Evolutionary conservation across 2,888 invertebrate species (phyloP), one percentile per base, ranked within the genome.

Genomic region (Monopis laevigella): DNA sequence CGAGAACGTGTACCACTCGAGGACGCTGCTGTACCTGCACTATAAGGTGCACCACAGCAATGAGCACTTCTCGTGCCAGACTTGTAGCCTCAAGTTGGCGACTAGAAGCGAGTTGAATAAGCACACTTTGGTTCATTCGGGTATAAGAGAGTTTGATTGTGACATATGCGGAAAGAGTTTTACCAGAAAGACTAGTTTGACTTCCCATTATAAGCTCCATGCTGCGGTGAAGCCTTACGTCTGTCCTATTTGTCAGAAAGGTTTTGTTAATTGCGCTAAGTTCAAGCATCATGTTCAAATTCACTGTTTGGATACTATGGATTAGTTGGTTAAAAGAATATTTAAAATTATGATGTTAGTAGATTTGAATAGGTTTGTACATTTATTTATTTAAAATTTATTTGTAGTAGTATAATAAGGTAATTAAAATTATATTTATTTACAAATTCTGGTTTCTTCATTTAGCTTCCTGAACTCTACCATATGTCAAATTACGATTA

Each of bases 111-210:
- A 52, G 6, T 48, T 74, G 27, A 64, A 72, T 2, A 66, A 82
- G 1, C 84, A 84, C 44, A 63, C 59, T 38, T 56, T 74, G 1
- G 68, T 67, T 1, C 84, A 84, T 49, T 78, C 82, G 1, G 70
- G 75, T 2, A 82, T 81, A 42, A 83, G 78, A 44, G 54, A 57
- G 1, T 72, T 63, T 26, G 55, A 63, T 29, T 84, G 84, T 45
- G 51, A 56, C 1, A 53, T 80, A 1, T 85, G 84, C 47, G 55
- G 58, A 1, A 84, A 84, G 47, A 52, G 64, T 1, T 84, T 84
- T 44, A 65, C 75, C 12, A 70, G 80, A n/a, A 69, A 67, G 5
- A 80, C 75, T 41, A 70, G 71, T 1, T 50, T 84, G 2, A 63
- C 16, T 7, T 50, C 64, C 6, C 70, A 70, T 45, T 38, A 57